phyloP scores from a whole-genome alignment of 2,113 vertebrate species.

The Thermophis baileyi region DNA sequence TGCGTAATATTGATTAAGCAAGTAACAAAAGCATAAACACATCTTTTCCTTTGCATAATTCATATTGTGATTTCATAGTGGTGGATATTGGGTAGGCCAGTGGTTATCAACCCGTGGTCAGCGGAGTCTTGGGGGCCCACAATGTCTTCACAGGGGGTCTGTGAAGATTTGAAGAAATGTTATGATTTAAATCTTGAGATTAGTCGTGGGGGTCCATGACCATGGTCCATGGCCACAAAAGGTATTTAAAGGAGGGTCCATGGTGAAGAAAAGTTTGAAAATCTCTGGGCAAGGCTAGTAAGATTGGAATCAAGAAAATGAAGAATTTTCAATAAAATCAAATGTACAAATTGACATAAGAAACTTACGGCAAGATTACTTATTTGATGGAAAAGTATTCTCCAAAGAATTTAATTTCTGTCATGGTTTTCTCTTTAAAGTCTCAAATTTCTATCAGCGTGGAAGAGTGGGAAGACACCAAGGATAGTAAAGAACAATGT shows the following conservation, averaged over 20 bases:
- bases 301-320: background rate
- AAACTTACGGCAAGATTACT: background rate
- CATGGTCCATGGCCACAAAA: background rate
- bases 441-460: slow-evolving; percentile 86
- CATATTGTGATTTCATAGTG: background rate
- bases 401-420: slow-evolving; percentile 21
- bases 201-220: background rate
- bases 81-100: background rate
- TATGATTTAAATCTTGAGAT: background rate
- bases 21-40: background rate
- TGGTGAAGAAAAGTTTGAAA: background rate
- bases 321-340: too few species aligned
- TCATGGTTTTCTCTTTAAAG: slow-evolving; percentile 61
- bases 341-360: too few species aligned
- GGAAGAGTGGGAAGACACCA: slow-evolving; percentile 87
- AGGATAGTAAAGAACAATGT: slow-evolving; percentile 77
- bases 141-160: background rate
- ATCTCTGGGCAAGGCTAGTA: background rate
- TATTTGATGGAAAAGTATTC: background rate
- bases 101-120: background rate
- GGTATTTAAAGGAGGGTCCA: background rate
- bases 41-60: background rate
- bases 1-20: background rate
- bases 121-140: background rate
- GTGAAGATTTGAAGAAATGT: background rate